Base-by-base conservation (phyloP, 2,113 vertebrate species). In the Rhea americana region DNA sequence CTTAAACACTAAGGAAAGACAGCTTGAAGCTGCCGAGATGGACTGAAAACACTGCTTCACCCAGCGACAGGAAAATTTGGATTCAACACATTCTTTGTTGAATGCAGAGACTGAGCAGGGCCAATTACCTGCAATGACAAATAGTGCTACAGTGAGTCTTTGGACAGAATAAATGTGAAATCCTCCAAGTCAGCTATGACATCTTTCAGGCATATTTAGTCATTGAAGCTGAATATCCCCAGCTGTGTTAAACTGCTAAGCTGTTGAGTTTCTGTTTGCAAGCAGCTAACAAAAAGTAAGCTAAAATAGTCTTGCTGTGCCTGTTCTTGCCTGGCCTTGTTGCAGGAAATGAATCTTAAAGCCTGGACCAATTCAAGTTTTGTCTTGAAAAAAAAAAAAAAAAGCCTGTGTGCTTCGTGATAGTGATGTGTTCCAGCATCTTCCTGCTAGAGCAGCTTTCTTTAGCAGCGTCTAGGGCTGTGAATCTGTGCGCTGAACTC, bases 211-310 rank as follows among this genome's bases (percentile, higher is more conserved):
- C 74, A 7, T 79, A 82, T 93, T 90, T 87, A 86, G 66, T 82
- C 91, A 90, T 13, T 93, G 95, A 84, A 93, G 95, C 85, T 93
- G 93, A 94, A 91, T 95, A 88, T 92, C 62, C 66, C 91, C 95
- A 96, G 94, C 91, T 95, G 96, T 86, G 88, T 84, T 95, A 94
- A 94, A 94, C 83, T 85, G 73, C 82, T 93, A 95, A 88, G 82
- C 73, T 93, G 83, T 93, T 93, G 80, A 93, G 83, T 72, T 95
- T 91, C 95, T 2, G 13, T 93, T 86, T 87, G 77, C 88, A 76
- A 93, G 85, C 62, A 83, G 78, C 70, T 85, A 90, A 91, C 85
- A 94, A 86, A 94, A 91, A 66, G 89, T 81, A 89, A 88, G 83
- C 83, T 84, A 72, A 78, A 96, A 83, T 70, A 62, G 66, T 62